A percentile compares a stretch with the other conserved stretches of the same genome.
These are phyloP conservation scores for Andricus quercusramuli DNA, from an alignment of 2,888 invertebrate genomes.

Conservation along the genomic window DNA sequence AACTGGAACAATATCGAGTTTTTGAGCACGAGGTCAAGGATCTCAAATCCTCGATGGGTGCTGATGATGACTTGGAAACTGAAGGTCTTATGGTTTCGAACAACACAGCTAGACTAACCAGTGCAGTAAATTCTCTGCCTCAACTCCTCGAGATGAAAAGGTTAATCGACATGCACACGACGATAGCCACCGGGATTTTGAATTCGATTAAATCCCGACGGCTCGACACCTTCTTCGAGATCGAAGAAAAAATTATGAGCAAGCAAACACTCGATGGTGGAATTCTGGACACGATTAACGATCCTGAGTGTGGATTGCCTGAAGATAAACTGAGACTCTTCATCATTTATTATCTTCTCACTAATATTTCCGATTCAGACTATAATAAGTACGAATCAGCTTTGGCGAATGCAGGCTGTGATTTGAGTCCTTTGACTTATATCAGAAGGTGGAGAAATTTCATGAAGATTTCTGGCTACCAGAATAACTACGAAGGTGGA, in stretches of 20 bases:
- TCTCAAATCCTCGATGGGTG: constrained; percentile 95
- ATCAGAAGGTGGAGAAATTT: constrained; percentile 94
- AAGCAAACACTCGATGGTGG: constrained; percentile 90
- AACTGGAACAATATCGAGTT: constrained; percentile 94
- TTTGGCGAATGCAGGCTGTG: constrained; percentile 89
- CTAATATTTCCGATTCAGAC: constrained; percentile 89
- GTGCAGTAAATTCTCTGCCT: constrained; percentile 96
- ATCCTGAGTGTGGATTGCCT: constrained; percentile 91
- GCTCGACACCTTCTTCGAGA: constrained; percentile 97
- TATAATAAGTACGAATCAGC: constrained; percentile 91
- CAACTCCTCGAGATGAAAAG: constrained; percentile 98
- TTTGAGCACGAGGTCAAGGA: constrained; percentile 98
- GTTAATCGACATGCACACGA: constrained; percentile 99
- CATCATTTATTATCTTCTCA: constrained; percentile 94
- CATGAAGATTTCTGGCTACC: constrained; percentile 86
- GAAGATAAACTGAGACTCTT: constrained; percentile 97
- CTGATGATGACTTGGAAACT: constrained; percentile 92
- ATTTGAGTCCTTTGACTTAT: constrained; percentile 91
- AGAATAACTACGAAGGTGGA: constrained; percentile 93
- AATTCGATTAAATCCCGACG: constrained; percentile 93
- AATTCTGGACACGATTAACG: constrained; percentile 91
- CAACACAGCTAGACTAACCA: constrained; percentile 95
- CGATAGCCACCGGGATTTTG: constrained; percentile 95
- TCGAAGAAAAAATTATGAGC: constrained; percentile 98
- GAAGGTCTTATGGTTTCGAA: constrained; percentile 93